Base-by-base conservation (phyloP, 2,797 vertebrate species). In the Tragopan temminckii region DNA sequence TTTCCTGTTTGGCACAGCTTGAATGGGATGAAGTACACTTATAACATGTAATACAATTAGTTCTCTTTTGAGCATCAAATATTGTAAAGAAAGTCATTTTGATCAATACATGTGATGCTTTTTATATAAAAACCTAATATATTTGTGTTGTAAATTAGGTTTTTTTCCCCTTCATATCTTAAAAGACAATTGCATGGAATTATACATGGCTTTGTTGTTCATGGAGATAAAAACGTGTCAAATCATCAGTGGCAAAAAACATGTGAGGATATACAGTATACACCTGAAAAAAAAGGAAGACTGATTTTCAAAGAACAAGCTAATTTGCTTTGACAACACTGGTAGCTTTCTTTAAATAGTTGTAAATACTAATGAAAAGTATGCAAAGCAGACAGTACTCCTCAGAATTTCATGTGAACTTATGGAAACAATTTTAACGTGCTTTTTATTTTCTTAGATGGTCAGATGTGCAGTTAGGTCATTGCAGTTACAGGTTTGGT, bases 181-280 rank as follows among this genome's bases (percentile, higher is more conserved):
- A 97, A 97, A 97, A 98, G 96, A 96, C 96, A 97, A 94, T 96
- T 96, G 94, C 76, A 95, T 66, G 85, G 96, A 94, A 96, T 97
- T 97, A 96, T 96, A 90, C 94, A 94, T 93, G 94, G 89, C 90
- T 97, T 97, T 97, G 95, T 96, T 97, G 83, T 97, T 95, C 90
- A 77, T 57, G 79, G 93, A 96, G 95, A 97, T 97, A 97, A 97
- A 97, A 97, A 97, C 63, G 9, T 97, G 97, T 95, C 93, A 97
- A 97, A 88, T 70, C 69, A 95, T 94, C 97, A 97, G 85, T 89
- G 87, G 94, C 94, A 96, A 97, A 96, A 94, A 59, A 81, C 9
- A 52, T 90, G 72, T 88, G 78, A 95, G 85, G 35, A 92, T 90
- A 83, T 95, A 94, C 94, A 92, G 93, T 90, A 95, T 88, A 93